Percentiles rank a stretch among this genome's conserved stretches.
Evolutionary conservation across 1,140 invertebrate species (phyloP).

Genomic region (Rhyzopertha dominica): DNA sequence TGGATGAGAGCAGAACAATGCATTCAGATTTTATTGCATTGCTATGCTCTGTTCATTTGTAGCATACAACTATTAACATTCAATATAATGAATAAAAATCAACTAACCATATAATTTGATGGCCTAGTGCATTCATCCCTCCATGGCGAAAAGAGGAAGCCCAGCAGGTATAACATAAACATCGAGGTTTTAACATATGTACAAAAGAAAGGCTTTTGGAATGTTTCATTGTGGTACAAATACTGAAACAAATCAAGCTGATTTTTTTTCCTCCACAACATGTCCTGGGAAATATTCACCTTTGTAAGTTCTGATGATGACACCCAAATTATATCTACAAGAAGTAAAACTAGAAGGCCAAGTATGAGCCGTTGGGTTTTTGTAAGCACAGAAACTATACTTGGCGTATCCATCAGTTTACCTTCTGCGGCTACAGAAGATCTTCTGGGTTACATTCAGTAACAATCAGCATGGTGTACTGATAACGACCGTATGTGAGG

Average conservation of each 20-base stretch:
- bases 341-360: slow-evolving; percentile 68
- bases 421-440: too few relatives aligned
- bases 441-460: too few relatives aligned
- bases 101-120: slow-evolving; percentile 58
- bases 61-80: too few relatives aligned
- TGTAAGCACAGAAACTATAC: slow-evolving; percentile 51
- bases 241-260: slow-evolving; percentile 69
- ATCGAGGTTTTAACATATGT: slow-evolving; percentile 85
- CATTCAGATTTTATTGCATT: too few relatives aligned
- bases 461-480: too few relatives aligned
- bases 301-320: slow-evolving; percentile 79
- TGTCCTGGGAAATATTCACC: slow-evolving; percentile 49
- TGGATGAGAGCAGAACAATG: too few relatives aligned
- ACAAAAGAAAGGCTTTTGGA: slow-evolving; percentile 83
- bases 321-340: slow-evolving; percentile 86
- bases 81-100: too few relatives aligned
- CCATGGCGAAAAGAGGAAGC: slow-evolving; percentile 79
- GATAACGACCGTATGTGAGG: too few relatives aligned
- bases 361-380: slow-evolving; percentile 70
- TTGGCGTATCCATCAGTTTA: slow-evolving; percentile 22
- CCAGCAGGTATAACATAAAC: slow-evolving; percentile 78
- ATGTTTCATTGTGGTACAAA: slow-evolving; percentile 73
- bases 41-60: too few relatives aligned
- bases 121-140: slow-evolving; percentile 66
- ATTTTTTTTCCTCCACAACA: slow-evolving; percentile 11